Evolutionary conservation across 2,888 invertebrate species (phyloP).

Genomic region (Hirtodrosophila duncani): DNA sequence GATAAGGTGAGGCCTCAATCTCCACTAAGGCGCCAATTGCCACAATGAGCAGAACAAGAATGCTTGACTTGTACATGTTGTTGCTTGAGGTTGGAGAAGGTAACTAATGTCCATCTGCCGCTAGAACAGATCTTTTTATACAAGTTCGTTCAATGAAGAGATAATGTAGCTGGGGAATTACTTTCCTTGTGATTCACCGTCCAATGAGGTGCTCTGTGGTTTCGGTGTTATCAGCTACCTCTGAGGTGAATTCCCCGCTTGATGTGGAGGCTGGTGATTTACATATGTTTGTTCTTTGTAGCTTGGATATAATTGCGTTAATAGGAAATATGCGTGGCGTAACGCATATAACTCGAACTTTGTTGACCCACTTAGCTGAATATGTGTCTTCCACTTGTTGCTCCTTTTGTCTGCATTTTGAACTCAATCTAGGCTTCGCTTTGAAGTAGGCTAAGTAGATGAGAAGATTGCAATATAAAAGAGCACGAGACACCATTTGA

Average conservation of each 20-base stretch:
- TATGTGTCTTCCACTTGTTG: conserved; percentile 32
- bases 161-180: conserved; percentile 6
- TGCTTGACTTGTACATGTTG: conserved; percentile 47
- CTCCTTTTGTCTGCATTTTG: conserved; percentile 10
- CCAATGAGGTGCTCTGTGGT: background rate
- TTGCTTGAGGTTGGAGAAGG: background rate
- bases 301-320: too few relatives aligned
- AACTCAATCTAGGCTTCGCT: background rate
- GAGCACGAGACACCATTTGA: conserved; percentile 17
- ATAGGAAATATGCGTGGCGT: too few relatives aligned
- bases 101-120: conserved; percentile 33
- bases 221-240: conserved; percentile 19
- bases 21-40: conserved; percentile 39
- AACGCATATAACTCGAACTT: too few relatives aligned
- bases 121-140: conserved; percentile 29
- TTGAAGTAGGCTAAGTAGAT: conserved; percentile 14
- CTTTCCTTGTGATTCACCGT: conserved; percentile 15
- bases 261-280: conserved; percentile 30
- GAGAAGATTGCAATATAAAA: background rate
- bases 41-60: conserved; percentile 42
- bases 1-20: conserved; percentile 44
- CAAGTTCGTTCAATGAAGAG: too few relatives aligned
- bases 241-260: conserved; percentile 23
- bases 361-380: too few relatives aligned
- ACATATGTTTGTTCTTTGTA: conserved; percentile 12